Conservation (phyloP, 2,888 invertebrate genomes). For the Podabrus alpinus region DNA sequence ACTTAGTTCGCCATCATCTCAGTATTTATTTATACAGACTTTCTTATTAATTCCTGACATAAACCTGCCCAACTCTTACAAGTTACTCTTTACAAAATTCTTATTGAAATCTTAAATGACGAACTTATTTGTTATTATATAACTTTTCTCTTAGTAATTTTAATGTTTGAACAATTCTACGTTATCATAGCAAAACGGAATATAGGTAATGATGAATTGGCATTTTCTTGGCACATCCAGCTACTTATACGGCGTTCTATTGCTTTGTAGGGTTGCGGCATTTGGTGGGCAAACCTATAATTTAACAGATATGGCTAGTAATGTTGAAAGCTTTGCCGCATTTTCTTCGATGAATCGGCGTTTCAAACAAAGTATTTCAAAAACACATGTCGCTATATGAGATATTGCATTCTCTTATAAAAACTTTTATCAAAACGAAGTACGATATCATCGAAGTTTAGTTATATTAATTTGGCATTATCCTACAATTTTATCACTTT, state of each 20-base stretch:
- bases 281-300: slow-evolving; percentile 32
- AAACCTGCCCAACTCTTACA: slow-evolving; percentile 26
- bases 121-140: not conserved
- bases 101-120: not conserved
- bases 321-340: slow-evolving; percentile 34
- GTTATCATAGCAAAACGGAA: not conserved
- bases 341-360: slow-evolving; percentile 35
- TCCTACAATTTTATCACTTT: no score
- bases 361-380: slow-evolving; percentile 27
- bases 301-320: slow-evolving; percentile 31
- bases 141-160: not conserved
- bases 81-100: not conserved
- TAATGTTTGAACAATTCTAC: not conserved
- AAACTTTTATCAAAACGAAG: slow-evolving; percentile 21
- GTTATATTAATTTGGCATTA: not conserved
- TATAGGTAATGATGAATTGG: slow-evolving; percentile 25
- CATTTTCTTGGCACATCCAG: slow-evolving; percentile 27
- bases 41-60: slow-evolving; percentile 37
- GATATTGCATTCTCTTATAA: slow-evolving; percentile 24
- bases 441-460: not conserved
- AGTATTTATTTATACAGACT: slow-evolving; percentile 34
- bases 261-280: slow-evolving; percentile 23
- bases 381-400: slow-evolving; percentile 27
- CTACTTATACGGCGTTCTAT: slow-evolving; percentile 23
- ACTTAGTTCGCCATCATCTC: slow-evolving; percentile 33